Percentiles rank a stretch among this genome's conserved stretches.
Conservation (phyloP, 2,888 invertebrate species). For the Clitarchus hookeri region DNA sequence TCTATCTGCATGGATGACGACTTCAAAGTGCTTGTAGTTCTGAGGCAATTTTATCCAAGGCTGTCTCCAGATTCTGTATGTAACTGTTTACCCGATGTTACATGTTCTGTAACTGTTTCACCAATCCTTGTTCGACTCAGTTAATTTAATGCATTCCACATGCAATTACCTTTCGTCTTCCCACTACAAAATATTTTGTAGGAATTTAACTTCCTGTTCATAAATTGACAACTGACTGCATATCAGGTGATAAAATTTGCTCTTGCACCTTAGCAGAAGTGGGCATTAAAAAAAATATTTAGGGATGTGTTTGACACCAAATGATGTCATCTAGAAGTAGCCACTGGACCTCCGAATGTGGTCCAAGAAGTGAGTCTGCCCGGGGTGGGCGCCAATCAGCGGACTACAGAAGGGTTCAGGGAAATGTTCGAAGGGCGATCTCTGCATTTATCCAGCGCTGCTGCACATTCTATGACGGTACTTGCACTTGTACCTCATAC, state of each 20-base stretch:
- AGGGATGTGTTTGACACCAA: constrained; percentile 39
- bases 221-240: constrained; percentile 36
- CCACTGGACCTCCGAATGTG: constrained; percentile 43
- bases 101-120: neutral
- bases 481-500: neutral
- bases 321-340: constrained; percentile 45
- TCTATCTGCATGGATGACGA: constrained; percentile 23
- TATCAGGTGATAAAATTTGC: constrained; percentile 40
- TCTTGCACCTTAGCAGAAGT: constrained; percentile 40
- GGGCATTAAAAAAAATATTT: constrained; percentile 33
- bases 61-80: neutral
- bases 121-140: neutral
- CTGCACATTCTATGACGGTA: constrained; percentile 43
- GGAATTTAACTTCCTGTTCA: constrained; percentile 36
- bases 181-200: constrained; percentile 39
- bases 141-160: neutral
- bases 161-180: constrained; percentile 29
- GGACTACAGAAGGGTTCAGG: constrained; percentile 34
- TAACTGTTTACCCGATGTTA: neutral
- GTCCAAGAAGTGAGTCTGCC: constrained; percentile 40
- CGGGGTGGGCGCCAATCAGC: neutral
- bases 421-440: constrained; percentile 38
- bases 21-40: neutral
- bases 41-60: neutral
- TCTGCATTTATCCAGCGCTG: constrained; percentile 42